phyloP scores from a whole-genome alignment of 1,140 invertebrate genomes.

The Chlorops oryzae region DNA sequence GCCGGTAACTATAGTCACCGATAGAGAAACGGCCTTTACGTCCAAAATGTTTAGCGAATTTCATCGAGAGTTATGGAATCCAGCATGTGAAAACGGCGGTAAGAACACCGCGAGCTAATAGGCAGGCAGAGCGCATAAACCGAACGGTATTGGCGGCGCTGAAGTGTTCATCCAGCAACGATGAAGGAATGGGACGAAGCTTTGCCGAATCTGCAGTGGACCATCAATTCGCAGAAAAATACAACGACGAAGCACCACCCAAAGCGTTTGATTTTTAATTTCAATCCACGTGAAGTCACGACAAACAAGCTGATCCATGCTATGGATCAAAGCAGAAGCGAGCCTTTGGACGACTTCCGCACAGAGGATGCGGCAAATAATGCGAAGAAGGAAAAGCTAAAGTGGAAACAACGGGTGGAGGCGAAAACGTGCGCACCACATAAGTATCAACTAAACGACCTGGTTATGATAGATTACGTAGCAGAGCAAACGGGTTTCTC shows the following conservation, averaged over 20 bases:
- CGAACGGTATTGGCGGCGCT: constrained; percentile 8
- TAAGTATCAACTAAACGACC: too few species aligned
- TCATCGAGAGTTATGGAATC: constrained; percentile 22
- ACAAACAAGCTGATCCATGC: neutral
- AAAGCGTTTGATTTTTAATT: neutral
- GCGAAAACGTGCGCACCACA: too few species aligned
- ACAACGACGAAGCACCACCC: neutral
- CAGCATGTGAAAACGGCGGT: constrained; percentile 33
- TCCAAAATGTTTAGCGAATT: constrained; percentile 24
- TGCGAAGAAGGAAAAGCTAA: neutral
- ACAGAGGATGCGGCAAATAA: neutral
- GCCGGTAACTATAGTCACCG: too few species aligned
- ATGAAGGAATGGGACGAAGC: neutral
- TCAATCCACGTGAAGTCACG: neutral
- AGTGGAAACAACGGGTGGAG: neutral
- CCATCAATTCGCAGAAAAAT: constrained; percentile 5
- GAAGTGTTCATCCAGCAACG: neutral
- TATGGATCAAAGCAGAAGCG: neutral
- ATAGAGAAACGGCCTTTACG: constrained; percentile 35
- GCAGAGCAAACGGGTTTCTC: too few species aligned
- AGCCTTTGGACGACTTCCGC: too few species aligned
- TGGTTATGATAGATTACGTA: too few species aligned
- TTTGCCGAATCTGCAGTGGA: constrained; percentile 7
- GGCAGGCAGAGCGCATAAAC: constrained; percentile 19
- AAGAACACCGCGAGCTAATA: constrained; percentile 29